Conservation (phyloP, 2,888 invertebrate species). For the Griposia aprilina region DNA sequence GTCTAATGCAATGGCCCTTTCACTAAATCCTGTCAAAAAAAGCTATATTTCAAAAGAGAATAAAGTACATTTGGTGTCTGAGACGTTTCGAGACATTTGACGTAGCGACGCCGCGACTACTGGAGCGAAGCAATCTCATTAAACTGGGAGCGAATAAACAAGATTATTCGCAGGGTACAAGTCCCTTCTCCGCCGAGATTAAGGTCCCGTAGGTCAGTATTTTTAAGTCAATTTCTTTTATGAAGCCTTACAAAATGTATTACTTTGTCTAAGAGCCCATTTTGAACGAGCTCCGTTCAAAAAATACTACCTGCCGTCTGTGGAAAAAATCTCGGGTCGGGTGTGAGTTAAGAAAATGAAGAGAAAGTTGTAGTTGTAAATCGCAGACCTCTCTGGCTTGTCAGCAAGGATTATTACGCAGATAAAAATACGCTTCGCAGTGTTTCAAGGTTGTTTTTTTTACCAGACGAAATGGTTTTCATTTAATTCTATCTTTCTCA, state of each 20-base stretch:
- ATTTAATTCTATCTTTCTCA: constrained; percentile 41
- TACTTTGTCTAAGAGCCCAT: constrained; percentile 63
- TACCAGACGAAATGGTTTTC: constrained; percentile 26
- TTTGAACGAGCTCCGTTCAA: constrained; percentile 60
- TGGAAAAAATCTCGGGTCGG: constrained; percentile 46
- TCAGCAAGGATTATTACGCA: constrained; percentile 49
- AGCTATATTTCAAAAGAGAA: constrained; percentile 57
- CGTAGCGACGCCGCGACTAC: constrained; percentile 59
- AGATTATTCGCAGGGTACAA: constrained; percentile 72
- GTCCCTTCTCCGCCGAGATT: constrained; percentile 68
- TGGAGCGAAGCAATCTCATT: constrained; percentile 74
- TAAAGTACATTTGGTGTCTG: constrained; percentile 54
- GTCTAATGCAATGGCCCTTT: constrained; percentile 46
- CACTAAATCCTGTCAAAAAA: constrained; percentile 37
- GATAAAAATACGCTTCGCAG: constrained; percentile 34
- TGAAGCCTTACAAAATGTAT: constrained; percentile 61
- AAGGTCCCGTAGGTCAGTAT: constrained; percentile 68
- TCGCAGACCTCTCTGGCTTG: constrained; percentile 44
- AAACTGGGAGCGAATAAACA: constrained; percentile 75
- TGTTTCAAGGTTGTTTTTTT: constrained; percentile 30
- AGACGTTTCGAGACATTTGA: constrained; percentile 49
- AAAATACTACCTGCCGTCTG: constrained; percentile 53
- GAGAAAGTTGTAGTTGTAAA: constrained; percentile 60
- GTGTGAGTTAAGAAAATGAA: constrained; percentile 52
- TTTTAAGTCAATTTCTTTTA: constrained; percentile 74